Evolutionary conservation across 2,113 vertebrate genomes (phyloP), one percentile per base, ranked within the genome.

Genomic region (Alouatta palliata): DNA sequence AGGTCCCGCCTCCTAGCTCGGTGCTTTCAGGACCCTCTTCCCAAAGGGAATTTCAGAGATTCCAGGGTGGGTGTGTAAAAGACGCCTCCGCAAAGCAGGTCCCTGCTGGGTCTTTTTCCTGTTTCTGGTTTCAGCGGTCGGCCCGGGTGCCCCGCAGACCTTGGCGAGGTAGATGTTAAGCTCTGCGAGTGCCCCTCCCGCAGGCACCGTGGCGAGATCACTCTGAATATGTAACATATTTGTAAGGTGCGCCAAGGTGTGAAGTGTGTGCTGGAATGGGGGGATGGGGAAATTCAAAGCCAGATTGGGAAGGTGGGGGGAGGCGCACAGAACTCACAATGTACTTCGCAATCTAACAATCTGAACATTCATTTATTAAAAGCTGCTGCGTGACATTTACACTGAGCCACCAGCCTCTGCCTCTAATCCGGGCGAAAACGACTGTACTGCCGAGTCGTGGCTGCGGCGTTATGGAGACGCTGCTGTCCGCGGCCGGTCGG

Each of bases 351-450:
- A 90, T 98, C 98, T 96, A 98, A 98, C 98, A 97, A 97, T 97
- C 98, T 97, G 98, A 98, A 97, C 98, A 97, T 98, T 98, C 97
- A 97, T 98, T 98, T 98, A 98, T 98, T 98, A 98, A 98, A 98
- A 98, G 96, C 98, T 98, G 98, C 98, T 97, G 98, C 97, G 96
- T 98, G 98, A 98, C 98, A 99, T 98, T 98, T 99, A 98, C 98
- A 96, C 98, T 83, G 98, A 98, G 98, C 98, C 98, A 96, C 97
- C 98, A 98, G 98, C 87, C 92, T 98, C 97, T 95, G 96, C 97
- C 92, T 97, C 96, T 98, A 98, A 99, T 98, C 98, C 97, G 43
- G 97, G 94, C 96, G 97, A 97, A 98, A 98, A 97, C 92, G 97
- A 96, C 77, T 94, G 96, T 93, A 97, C 97, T 92, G 90, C 97